These are phyloP conservation scores for Apis mellifera DNA, from an alignment of 1,140 invertebrate genomes.

Conservation along the genomic window DNA sequence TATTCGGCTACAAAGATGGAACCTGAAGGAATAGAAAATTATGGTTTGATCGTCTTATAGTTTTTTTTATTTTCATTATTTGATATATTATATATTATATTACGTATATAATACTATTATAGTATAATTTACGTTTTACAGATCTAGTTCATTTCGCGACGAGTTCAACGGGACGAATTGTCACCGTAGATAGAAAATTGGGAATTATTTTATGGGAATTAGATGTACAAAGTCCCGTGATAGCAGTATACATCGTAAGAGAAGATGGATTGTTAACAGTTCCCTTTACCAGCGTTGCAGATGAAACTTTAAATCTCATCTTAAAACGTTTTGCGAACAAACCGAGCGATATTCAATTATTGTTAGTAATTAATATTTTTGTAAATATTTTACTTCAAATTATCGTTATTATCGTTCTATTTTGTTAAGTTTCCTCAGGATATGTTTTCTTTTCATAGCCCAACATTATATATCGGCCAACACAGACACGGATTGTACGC, in stretches of 20 bases:
- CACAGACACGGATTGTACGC: constrained; percentile 94
- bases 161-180: constrained; percentile 92
- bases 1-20: constrained; percentile 90
- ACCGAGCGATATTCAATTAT: constrained; percentile 88
- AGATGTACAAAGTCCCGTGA: constrained; percentile 93
- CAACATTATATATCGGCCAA: constrained; percentile 96
- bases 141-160: constrained; percentile 94
- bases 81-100: not conserved
- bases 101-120: not conserved
- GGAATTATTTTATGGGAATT: constrained; percentile 93
- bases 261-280: constrained; percentile 90
- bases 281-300: constrained; percentile 94
- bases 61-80: too few relatives aligned
- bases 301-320: constrained; percentile 90
- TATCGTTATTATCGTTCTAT: too few relatives aligned
- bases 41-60: constrained; percentile 83
- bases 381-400: too few relatives aligned
- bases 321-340: constrained; percentile 84
- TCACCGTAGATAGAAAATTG: constrained; percentile 88
- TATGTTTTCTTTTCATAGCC: constrained; percentile 83
- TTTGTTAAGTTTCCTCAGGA: not conserved
- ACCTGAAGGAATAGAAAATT: constrained; percentile 88
- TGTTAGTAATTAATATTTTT: constrained; percentile 82
- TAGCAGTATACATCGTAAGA: constrained; percentile 93
- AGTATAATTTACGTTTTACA: constrained; percentile 72